Conservation (phyloP, 1,140 invertebrate genomes). For the Bombyx mori region DNA sequence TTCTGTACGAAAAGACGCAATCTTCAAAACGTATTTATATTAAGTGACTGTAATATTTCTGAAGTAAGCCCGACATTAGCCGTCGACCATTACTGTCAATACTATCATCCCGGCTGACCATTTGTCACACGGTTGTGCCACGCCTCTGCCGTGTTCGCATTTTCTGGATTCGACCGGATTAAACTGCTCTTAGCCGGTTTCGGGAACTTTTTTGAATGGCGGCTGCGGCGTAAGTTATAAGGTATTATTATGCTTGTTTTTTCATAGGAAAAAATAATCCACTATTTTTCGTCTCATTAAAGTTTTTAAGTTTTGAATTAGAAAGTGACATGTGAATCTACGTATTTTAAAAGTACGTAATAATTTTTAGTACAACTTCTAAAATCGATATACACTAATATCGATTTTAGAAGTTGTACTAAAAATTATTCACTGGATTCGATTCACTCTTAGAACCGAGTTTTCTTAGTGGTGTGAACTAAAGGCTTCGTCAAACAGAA, state of each 20-base stretch:
- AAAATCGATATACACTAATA: too few relatives aligned
- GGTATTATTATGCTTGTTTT: slow-evolving; percentile 3
- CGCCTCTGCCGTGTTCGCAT: slow-evolving; percentile 25
- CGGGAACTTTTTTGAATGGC: slow-evolving; percentile 8
- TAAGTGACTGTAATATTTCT: too few relatives aligned
- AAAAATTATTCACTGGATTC: too few relatives aligned
- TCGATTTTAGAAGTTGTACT: too few relatives aligned
- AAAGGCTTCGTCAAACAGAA: too few relatives aligned
- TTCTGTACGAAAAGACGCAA: too few relatives aligned
- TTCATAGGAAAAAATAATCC: not conserved
- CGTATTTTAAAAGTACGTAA: not conserved
- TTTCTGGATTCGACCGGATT: slow-evolving; percentile 18
- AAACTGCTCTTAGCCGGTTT: slow-evolving; percentile 15
- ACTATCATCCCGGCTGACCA: slow-evolving; percentile 24
- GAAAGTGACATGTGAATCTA: not conserved
- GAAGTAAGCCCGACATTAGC: not conserved
- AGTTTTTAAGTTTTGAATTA: not conserved
- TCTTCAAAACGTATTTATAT: too few relatives aligned
- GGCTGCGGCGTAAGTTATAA: not conserved
- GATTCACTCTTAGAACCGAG: too few relatives aligned
- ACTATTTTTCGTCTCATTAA: not conserved
- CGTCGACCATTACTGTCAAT: slow-evolving; percentile 29
- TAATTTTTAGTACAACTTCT: not conserved
- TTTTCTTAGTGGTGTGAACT: too few relatives aligned
- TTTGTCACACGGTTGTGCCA: slow-evolving; percentile 28